These are phyloP conservation scores for Neodiprion virginianus DNA, from an alignment of 1,140 invertebrate genomes.

Conservation along the genomic window DNA sequence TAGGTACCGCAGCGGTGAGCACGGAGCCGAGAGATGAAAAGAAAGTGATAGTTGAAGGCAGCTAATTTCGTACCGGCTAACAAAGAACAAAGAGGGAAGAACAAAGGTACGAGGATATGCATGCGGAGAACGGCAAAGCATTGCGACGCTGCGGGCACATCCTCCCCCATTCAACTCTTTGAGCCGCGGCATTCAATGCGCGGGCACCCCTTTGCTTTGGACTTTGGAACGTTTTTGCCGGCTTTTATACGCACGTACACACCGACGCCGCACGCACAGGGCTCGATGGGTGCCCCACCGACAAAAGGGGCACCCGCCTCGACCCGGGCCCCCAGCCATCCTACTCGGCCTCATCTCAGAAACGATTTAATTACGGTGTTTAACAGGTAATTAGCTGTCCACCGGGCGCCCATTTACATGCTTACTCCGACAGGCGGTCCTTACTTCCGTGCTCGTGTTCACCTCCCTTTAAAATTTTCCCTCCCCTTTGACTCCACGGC, in stretches of 20 bases:
- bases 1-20: neutral
- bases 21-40: constrained; percentile 1
- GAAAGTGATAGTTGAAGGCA: constrained; percentile 2
- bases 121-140: neutral
- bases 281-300: neutral
- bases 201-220: too few relatives aligned
- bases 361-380: neutral
- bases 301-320: neutral
- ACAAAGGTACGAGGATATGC: neutral
- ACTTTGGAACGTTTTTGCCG: neutral
- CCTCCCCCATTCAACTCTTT: constrained; percentile 6
- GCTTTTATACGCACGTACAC: neutral
- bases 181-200: neutral
- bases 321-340: neutral
- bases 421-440: too few relatives aligned
- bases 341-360: neutral
- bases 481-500: too few relatives aligned
- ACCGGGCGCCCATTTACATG: too few relatives aligned
- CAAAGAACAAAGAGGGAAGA: constrained; percentile 5
- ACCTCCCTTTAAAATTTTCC: too few relatives aligned
- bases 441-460: too few relatives aligned
- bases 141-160: neutral
- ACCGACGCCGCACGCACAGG: too few relatives aligned
- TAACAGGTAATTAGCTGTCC: neutral
- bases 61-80: neutral